A percentile compares a stretch with the other conserved stretches of the same genome.
Evolutionary conservation across 1,140 invertebrate species (phyloP).

Genomic region (Probaryconus sp.): DNA sequence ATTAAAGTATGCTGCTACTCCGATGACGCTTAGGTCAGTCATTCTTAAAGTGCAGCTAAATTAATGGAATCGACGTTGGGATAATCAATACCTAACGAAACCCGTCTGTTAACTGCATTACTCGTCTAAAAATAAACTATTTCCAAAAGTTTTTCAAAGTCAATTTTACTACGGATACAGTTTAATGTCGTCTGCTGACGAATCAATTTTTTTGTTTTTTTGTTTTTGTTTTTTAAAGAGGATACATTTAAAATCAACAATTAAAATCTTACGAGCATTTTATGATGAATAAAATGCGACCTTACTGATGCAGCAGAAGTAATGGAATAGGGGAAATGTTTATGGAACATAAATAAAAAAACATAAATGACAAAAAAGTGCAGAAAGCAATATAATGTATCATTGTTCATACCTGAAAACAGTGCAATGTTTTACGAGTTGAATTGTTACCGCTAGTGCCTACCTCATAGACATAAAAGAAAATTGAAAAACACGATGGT

Average conservation of each 20-base stretch:
- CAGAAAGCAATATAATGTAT: slow-evolving; percentile 7
- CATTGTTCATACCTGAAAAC: slow-evolving; percentile 19
- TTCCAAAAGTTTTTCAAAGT: no score
- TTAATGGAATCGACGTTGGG: background rate
- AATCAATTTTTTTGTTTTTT: no score
- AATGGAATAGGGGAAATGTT: slow-evolving; percentile 19
- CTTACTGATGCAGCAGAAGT: slow-evolving; percentile 13
- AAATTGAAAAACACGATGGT: slow-evolving; percentile 48
- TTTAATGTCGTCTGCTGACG: no score
- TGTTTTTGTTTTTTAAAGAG: no score
- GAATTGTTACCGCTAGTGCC: slow-evolving; percentile 38
- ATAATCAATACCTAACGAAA: slow-evolving; percentile 1
- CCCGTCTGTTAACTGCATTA: no score
- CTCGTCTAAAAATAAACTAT: no score
- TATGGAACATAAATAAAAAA: slow-evolving; percentile 25
- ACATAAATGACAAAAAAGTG: slow-evolving; percentile 27
- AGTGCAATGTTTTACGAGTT: slow-evolving; percentile 36
- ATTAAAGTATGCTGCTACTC: slow-evolving; percentile 36
- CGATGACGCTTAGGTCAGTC: slow-evolving; percentile 3
- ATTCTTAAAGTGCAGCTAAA: slow-evolving; percentile 9
- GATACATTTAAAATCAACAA: no score
- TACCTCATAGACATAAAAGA: slow-evolving; percentile 40
- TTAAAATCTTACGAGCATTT: no score
- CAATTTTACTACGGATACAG: no score
- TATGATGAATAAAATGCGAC: no score